A percentile compares a stretch with the other conserved stretches of the same genome.
Evolutionary conservation across 2,888 invertebrate species (phyloP).

Genomic region (Serrognathus titanus): DNA sequence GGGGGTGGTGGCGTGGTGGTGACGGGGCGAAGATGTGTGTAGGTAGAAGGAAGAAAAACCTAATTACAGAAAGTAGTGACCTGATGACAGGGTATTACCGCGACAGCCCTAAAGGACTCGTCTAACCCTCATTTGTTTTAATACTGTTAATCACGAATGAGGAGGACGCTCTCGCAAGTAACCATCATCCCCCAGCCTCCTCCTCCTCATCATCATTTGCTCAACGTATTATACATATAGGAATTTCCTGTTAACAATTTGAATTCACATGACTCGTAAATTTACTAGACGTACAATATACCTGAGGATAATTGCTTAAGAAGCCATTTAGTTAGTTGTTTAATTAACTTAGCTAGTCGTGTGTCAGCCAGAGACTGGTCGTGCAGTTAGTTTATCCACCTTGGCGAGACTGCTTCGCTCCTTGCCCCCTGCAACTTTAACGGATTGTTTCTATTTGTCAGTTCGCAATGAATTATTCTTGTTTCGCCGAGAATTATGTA

Average conservation of each 20-base stretch:
- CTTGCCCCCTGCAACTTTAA: too few species aligned
- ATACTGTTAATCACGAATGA: constrained; percentile 27
- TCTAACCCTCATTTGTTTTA: constrained; percentile 31
- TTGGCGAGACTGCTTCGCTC: constrained; percentile 7
- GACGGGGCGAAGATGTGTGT: constrained; percentile 38
- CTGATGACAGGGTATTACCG: constrained; percentile 46
- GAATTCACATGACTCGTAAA: constrained; percentile 35
- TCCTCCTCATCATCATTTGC: not conserved
- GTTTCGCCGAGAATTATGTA: not conserved
- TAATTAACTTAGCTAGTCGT: constrained; percentile 31
- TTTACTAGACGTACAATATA: constrained; percentile 39
- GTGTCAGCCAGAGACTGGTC: constrained; percentile 37
- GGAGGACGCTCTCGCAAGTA: constrained; percentile 5
- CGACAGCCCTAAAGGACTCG: constrained; percentile 42
- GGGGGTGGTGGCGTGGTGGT: not conserved
- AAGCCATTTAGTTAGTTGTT: constrained; percentile 34
- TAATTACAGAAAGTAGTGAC: constrained; percentile 49
- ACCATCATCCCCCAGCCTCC: not conserved
- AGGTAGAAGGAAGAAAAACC: constrained; percentile 45
- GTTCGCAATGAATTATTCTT: not conserved
- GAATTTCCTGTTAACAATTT: constrained; percentile 13
- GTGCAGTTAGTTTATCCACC: constrained; percentile 34
- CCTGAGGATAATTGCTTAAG: constrained; percentile 44
- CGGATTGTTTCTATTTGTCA: too few species aligned
- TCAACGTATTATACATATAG: constrained; percentile 5